Base-by-base conservation (phyloP, 2,797 vertebrate species). In the Tinamus major region DNA sequence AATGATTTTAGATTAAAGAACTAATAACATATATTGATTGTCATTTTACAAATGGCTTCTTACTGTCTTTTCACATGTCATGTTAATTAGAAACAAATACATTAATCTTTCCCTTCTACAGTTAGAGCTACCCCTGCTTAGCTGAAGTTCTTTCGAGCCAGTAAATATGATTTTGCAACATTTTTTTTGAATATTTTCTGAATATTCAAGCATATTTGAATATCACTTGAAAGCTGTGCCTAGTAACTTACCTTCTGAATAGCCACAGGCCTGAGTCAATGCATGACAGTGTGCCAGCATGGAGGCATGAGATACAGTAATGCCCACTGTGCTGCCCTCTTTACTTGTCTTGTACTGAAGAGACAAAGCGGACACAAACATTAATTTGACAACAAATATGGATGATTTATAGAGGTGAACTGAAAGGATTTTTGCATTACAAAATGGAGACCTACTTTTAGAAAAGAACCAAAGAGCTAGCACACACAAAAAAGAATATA, bases 331-430 rank as follows among this genome's bases (percentile, higher is more conserved):
- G 97, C 99, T 99, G 96, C 99, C 99, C 93, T 99, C 99, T 94
- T 99, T 99, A 97, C 99, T 99, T 94, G 98, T 99, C 97, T 99
- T 99, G 96, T 99, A 99, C 99, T 99, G 97, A 56, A 94, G 94
- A 94, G 14, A 93, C 17, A 92, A 92, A 69, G 41, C 51, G 64
- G n/a, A 75, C 18, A 67, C 29, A 49, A 84, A 20, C 7, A 61
- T 79, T 79, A 90, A 18, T 35, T 82, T 48, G 68, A 55, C 20
- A 85, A 41, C 7, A 79, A 65, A 63, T 4, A 23, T 41, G 62
- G 79, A 82, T 63, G 44, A 56, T 5, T 44, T 24, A 81, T 5
- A 84, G 51, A 0, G 48, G 3, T 21, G 35, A 89, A 67, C 2
- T 53, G 31, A 83, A 74, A 86, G 44, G 15, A 10, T 33, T 35